Conservation (phyloP, 1,140 invertebrate species). For the Marisa cornuarietis region DNA sequence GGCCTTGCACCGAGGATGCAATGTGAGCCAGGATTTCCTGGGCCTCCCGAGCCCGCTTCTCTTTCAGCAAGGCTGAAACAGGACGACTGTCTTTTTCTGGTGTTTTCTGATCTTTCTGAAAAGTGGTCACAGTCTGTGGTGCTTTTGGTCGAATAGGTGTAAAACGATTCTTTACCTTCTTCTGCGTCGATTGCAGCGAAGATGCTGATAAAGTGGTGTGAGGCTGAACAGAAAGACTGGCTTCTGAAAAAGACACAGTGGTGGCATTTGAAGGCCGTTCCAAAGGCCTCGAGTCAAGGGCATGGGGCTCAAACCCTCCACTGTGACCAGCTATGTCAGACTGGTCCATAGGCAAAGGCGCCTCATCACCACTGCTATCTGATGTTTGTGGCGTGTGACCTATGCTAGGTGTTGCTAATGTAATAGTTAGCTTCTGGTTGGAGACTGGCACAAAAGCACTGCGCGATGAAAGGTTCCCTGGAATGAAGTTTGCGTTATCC, state of each 20-base stretch:
- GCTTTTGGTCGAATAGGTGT: constrained; percentile 49
- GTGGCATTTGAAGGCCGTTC: background rate
- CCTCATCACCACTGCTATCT: constrained; percentile 17
- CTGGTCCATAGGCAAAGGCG: background rate
- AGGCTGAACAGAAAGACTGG: background rate
- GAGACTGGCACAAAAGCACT: constrained; percentile 54
- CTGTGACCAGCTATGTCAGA: background rate
- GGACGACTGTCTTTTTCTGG: constrained; percentile 39
- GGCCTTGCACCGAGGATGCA: constrained; percentile 17
- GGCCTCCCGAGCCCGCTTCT: constrained; percentile 45
- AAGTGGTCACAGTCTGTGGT: constrained; percentile 21
- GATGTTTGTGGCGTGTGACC: constrained; percentile 2
- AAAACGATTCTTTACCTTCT: constrained; percentile 42
- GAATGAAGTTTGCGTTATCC: constrained; percentile 8
- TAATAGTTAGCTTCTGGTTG: constrained; percentile 26
- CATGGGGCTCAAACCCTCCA: constrained; percentile 12
- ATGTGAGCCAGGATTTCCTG: constrained; percentile 27
- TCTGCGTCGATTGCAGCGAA: constrained; percentile 21
- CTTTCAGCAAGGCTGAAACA: constrained; percentile 46
- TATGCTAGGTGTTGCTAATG: constrained; percentile 2
- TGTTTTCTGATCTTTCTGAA: constrained; percentile 20
- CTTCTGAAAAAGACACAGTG: background rate
- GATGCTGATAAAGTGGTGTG: background rate
- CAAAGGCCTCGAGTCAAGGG: background rate
- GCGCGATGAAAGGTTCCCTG: constrained; percentile 29